Conservation (phyloP, 2,888 invertebrate species). For the Nematopogon swammerdamellus region DNA sequence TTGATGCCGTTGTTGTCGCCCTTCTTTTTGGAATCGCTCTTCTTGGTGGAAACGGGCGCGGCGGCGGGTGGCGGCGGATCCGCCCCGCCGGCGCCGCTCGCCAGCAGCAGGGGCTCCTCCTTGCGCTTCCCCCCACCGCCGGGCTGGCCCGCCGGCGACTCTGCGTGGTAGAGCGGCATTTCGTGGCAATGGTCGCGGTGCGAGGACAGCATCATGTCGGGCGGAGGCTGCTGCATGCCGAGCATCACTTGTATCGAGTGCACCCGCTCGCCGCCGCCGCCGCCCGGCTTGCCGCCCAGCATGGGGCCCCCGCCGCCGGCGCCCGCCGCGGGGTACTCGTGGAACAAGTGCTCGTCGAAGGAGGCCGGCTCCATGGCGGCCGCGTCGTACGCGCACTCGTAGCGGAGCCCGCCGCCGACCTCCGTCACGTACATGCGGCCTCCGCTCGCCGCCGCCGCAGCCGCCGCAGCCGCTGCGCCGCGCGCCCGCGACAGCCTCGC, state of each 20-base stretch:
- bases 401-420: conserved; percentile 29
- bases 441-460: conserved; percentile 46
- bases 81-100: conserved; percentile 34
- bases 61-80: conserved; percentile 28
- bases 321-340: conserved; percentile 66
- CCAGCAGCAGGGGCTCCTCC: conserved; percentile 41
- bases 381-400: conserved; percentile 42
- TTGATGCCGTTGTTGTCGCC: conserved; percentile 83
- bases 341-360: conserved; percentile 79
- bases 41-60: conserved; percentile 48
- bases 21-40: conserved; percentile 78
- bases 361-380: conserved; percentile 64
- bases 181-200: conserved; percentile 42
- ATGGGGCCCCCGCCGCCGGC: conserved; percentile 32
- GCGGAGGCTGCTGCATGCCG: conserved; percentile 38
- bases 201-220: conserved; percentile 25
- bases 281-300: conserved; percentile 32
- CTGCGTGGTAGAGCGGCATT: conserved; percentile 23
- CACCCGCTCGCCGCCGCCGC: conserved; percentile 49
- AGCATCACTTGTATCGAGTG: conserved; percentile 69
- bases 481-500: too few relatives aligned
- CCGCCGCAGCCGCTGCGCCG: conserved; percentile 21
- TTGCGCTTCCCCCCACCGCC: conserved; percentile 26
- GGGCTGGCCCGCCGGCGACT: conserved; percentile 18
- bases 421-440: conserved; percentile 50